Evolutionary conservation across 2,797 vertebrate genomes (phyloP).

Genomic region (Ptychadena robeensis): DNA sequence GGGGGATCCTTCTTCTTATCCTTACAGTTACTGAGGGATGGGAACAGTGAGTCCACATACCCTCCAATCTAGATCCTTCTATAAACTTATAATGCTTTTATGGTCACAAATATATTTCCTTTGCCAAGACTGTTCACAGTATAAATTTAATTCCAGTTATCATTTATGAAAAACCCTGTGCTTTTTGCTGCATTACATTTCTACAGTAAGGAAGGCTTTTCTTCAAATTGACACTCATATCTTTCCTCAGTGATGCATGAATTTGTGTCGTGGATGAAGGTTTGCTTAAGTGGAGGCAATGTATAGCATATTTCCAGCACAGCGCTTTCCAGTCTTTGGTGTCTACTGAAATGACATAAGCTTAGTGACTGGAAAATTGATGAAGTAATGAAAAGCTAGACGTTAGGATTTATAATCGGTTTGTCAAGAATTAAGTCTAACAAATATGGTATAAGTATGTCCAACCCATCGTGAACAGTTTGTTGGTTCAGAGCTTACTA

Average conservation of each 20-base stretch:
- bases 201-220: background rate
- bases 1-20: too few species aligned
- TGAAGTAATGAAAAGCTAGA: background rate
- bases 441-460: conserved; percentile 6
- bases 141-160: background rate
- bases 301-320: background rate
- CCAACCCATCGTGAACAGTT: background rate
- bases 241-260: background rate
- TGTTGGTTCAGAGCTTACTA: too few species aligned
- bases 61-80: too few species aligned
- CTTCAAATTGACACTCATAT: background rate
- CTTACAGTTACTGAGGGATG: too few species aligned
- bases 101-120: background rate
- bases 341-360: background rate
- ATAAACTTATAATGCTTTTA: background rate
- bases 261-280: background rate
- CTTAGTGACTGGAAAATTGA: conserved; percentile 1
- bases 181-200: background rate
- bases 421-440: conserved; percentile 1
- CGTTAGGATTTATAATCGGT: background rate
- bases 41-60: too few species aligned
- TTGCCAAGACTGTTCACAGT: background rate
- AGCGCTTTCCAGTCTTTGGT: background rate
- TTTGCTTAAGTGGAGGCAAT: background rate
- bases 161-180: too few species aligned